Conservation (phyloP, 1,140 invertebrate genomes). For the Bombus haemorrhoidalis region DNA sequence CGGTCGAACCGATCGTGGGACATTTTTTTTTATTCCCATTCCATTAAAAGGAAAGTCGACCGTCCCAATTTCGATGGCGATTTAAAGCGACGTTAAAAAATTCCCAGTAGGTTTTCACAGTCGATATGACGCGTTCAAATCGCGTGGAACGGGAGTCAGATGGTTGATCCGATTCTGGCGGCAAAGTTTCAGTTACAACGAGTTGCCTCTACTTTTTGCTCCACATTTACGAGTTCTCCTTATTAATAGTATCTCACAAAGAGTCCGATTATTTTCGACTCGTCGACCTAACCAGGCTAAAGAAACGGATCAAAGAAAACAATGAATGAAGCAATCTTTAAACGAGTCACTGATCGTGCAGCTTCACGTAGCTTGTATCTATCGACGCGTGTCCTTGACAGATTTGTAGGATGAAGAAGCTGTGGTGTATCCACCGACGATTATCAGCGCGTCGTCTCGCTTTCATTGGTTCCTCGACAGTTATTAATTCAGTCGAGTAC, state of each 20-base stretch:
- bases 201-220: neutral
- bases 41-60: neutral
- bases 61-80: neutral
- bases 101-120: neutral
- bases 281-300: neutral
- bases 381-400: conserved; percentile 43
- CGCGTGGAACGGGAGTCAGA: neutral
- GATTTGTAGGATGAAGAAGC: conserved; percentile 22
- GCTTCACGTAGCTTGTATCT: neutral
- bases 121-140: neutral
- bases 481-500: conserved; percentile 59
- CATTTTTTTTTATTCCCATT: conserved; percentile 2
- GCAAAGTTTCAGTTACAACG: neutral
- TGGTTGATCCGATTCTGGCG: neutral
- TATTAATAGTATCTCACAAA: conserved; percentile 3
- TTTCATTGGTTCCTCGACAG: conserved; percentile 55
- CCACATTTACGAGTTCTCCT: neutral
- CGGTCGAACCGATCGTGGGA: neutral
- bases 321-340: conserved; percentile 7
- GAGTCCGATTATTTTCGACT: conserved; percentile 25
- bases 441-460: conserved; percentile 35
- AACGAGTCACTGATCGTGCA: neutral
- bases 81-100: neutral
- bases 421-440: neutral
- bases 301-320: neutral